These are phyloP conservation scores for Drosophila micromelanica DNA, from an alignment of 1,140 invertebrate species.

Conservation along the genomic window DNA sequence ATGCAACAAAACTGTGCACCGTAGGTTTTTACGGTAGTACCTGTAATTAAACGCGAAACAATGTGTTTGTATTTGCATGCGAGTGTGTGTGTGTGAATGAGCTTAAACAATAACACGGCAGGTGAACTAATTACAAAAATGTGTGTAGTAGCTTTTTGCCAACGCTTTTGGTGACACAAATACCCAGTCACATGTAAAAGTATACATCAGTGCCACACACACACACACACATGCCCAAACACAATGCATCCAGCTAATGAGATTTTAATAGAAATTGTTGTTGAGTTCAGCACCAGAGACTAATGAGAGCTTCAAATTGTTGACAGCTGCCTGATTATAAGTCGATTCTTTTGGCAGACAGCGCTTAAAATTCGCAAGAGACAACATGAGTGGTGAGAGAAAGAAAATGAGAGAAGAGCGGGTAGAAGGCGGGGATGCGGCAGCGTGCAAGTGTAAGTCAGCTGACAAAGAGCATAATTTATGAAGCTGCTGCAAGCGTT, in stretches of 20 bases:
- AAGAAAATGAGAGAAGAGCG: not conserved
- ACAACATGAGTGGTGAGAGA: not conserved
- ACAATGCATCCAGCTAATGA: slow-evolving; percentile 59
- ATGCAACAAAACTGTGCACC: slow-evolving; percentile 14
- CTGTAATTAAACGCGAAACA: slow-evolving; percentile 56
- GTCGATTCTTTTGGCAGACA: slow-evolving; percentile 49
- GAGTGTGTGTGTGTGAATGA: not conserved
- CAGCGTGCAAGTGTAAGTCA: not conserved
- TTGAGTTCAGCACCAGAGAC: slow-evolving; percentile 35
- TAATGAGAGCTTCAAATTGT: slow-evolving; percentile 50
- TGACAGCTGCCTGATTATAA: slow-evolving; percentile 69
- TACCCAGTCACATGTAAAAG: slow-evolving; percentile 17
- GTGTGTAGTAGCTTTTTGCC: slow-evolving; percentile 8
- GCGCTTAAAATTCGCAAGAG: slow-evolving; percentile 34
- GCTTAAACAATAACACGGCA: slow-evolving; percentile 54
- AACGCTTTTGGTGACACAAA: slow-evolving; percentile 35
- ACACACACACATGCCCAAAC: slow-evolving; percentile 8
- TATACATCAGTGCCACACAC: slow-evolving; percentile 15
- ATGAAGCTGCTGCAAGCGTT: slow-evolving; percentile 52
- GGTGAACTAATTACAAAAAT: slow-evolving; percentile 65
- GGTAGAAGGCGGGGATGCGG: not conserved
- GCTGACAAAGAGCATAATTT: slow-evolving; percentile 62
- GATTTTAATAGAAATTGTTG: slow-evolving; percentile 66
- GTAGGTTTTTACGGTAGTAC: slow-evolving; percentile 1
- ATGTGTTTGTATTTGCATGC: not conserved